Evolutionary conservation across 2,888 invertebrate species (phyloP).

Genomic region (Miltochrista miniata): DNA sequence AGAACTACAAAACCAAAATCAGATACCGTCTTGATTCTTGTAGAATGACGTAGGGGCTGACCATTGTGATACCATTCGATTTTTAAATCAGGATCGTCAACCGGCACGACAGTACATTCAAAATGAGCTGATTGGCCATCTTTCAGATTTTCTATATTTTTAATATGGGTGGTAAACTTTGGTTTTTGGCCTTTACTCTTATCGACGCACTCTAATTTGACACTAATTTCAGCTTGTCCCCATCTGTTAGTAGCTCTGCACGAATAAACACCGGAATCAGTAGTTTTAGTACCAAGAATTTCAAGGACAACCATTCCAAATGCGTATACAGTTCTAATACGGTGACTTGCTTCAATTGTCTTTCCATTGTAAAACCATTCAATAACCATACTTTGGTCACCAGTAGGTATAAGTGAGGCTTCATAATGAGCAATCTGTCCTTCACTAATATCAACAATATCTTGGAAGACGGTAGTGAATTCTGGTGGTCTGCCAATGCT

Average conservation of each 20-base stretch:
- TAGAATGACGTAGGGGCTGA: slow-evolving; percentile 93
- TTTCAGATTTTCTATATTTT: slow-evolving; percentile 91
- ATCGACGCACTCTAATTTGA: slow-evolving; percentile 92
- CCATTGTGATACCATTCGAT: slow-evolving; percentile 99
- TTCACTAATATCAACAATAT: slow-evolving; percentile 93
- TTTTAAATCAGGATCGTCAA: slow-evolving; percentile 96
- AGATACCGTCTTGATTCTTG: slow-evolving; percentile 95
- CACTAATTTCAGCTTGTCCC: slow-evolving; percentile 94
- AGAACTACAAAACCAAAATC: slow-evolving; percentile 98
- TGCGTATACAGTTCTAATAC: slow-evolving; percentile 96
- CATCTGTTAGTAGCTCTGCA: slow-evolving; percentile 95
- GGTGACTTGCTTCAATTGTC: slow-evolving; percentile 93
- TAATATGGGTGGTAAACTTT: slow-evolving; percentile 93
- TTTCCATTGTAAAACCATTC: slow-evolving; percentile 99
- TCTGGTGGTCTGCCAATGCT: slow-evolving; percentile 94
- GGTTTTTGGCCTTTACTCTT: slow-evolving; percentile 94
- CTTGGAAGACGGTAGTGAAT: slow-evolving; percentile 94
- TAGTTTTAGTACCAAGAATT: slow-evolving; percentile 95
- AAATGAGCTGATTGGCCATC: slow-evolving; percentile 98
- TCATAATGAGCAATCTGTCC: slow-evolving; percentile 99
- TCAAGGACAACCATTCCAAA: slow-evolving; percentile 99
- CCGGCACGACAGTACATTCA: slow-evolving; percentile 96
- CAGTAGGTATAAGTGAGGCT: slow-evolving; percentile 96
- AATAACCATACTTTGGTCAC: slow-evolving; percentile 96
- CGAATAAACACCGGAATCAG: slow-evolving; percentile 95